phyloP scores from a whole-genome alignment of 92 coral and sea anemone species.

The Ricordea florida region DNA sequence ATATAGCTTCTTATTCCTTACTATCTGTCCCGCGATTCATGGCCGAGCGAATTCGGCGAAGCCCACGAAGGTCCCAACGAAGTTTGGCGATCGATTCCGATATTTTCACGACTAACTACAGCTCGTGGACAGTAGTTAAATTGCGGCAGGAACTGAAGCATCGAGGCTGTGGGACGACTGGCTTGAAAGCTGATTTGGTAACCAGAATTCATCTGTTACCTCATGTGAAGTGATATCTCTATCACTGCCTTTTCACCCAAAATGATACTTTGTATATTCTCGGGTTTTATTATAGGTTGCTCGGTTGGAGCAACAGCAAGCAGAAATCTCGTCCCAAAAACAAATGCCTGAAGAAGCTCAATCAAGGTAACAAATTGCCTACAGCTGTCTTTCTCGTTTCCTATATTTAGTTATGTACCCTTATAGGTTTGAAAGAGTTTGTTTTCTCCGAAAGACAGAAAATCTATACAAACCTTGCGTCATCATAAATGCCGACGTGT shows the following conservation, averaged over 20 bases:
- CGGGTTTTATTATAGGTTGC: constrained; percentile 54
- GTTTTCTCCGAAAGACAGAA: too few relatives aligned
- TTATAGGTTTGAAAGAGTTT: too few relatives aligned
- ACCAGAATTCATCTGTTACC: background rate
- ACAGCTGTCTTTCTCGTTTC: background rate
- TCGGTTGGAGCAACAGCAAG: constrained; percentile 46
- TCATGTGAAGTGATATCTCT: too few relatives aligned
- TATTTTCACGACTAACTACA: constrained; percentile 33
- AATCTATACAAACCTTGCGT: too few relatives aligned
- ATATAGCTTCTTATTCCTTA: too few relatives aligned
- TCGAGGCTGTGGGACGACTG: constrained; percentile 60
- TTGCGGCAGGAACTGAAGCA: constrained; percentile 72
- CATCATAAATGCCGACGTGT: too few relatives aligned
- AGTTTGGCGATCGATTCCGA: constrained; percentile 67
- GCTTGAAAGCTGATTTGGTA: constrained; percentile 93
- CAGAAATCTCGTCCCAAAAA: background rate
- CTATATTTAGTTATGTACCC: too few relatives aligned
- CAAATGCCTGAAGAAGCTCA: constrained; percentile 40
- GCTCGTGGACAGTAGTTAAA: constrained; percentile 77
- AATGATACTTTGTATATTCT: too few relatives aligned
- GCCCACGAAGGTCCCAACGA: constrained; percentile 75
- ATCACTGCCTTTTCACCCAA: too few relatives aligned
- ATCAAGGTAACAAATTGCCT: constrained; percentile 5
- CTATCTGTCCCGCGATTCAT: constrained; percentile 42
- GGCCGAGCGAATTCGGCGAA: constrained; percentile 78